Evolutionary conservation across 23 tunicate species (phyloP).

Genomic region (Halocynthia aurantium): DNA sequence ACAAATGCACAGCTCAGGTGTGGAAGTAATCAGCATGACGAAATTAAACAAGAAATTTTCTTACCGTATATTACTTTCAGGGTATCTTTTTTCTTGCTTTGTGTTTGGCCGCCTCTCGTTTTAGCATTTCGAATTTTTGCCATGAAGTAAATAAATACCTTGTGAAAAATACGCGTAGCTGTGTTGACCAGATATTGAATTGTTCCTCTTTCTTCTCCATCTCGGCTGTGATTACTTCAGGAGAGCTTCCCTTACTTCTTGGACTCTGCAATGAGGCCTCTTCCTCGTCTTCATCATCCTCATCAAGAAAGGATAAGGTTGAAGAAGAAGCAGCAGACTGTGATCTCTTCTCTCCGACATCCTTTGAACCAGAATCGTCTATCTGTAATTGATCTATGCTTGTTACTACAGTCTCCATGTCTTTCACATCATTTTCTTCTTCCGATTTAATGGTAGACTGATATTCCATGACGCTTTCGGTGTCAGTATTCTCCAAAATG

Average conservation of each 20-base stretch:
- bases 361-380: background rate
- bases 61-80: too few species aligned
- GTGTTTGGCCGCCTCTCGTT: slow-evolving; percentile 41
- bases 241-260: slow-evolving; percentile 11
- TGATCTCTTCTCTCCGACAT: background rate
- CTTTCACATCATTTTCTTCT: background rate
- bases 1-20: too few species aligned
- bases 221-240: slow-evolving; percentile 18
- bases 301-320: slow-evolving; percentile 10
- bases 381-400: background rate
- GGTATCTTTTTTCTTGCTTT: slow-evolving; percentile 13
- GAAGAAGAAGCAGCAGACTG: slow-evolving; percentile 4
- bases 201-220: slow-evolving; percentile 28
- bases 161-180: slow-evolving; percentile 52
- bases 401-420: background rate
- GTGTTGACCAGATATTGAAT: slow-evolving; percentile 63
- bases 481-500: background rate
- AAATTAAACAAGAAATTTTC: too few species aligned
- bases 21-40: too few species aligned
- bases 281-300: slow-evolving; percentile 5
- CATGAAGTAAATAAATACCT: slow-evolving; percentile 61
- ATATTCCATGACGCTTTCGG: too few species aligned
- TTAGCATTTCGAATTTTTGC: slow-evolving; percentile 42
- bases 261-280: background rate
- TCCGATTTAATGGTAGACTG: slow-evolving; percentile 3